Evolutionary conservation across 2,888 invertebrate genomes (phyloP).

Genomic region (Thecophora atra): DNA sequence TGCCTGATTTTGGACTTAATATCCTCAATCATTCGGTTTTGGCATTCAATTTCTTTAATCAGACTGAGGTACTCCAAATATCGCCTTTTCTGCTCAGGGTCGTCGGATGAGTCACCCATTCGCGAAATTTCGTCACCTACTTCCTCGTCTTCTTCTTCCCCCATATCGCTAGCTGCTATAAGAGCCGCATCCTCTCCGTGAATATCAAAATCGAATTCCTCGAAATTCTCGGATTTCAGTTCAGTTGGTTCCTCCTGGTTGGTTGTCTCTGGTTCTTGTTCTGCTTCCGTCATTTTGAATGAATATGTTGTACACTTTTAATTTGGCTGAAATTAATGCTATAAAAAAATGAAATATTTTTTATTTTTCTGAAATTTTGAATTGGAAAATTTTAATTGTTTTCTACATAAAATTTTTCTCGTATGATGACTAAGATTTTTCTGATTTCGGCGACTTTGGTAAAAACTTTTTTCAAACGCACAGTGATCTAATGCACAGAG

Average conservation of each 20-base stretch:
- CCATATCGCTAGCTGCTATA: conserved; percentile 29
- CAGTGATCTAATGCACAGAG: background rate
- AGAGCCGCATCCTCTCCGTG: conserved; percentile 31
- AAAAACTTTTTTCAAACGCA: background rate
- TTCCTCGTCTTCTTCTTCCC: conserved; percentile 36
- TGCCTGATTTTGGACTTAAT: conserved; percentile 57
- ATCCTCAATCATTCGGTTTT: conserved; percentile 58
- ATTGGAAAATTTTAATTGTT: conserved; percentile 14
- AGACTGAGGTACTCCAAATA: conserved; percentile 57
- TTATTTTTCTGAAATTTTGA: conserved; percentile 34
- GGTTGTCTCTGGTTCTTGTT: too few species aligned
- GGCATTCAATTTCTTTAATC: conserved; percentile 58
- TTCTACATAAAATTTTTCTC: conserved; percentile 3
- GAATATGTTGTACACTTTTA: conserved; percentile 32
- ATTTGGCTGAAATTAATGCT: conserved; percentile 37
- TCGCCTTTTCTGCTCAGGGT: conserved; percentile 56
- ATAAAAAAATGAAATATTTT: conserved; percentile 40
- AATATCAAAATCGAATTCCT: conserved; percentile 33
- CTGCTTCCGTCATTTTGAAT: conserved; percentile 19
- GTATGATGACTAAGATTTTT: too few species aligned
- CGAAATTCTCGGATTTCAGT: conserved; percentile 7
- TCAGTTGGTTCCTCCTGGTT: too few species aligned
- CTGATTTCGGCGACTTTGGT: conserved; percentile 13
- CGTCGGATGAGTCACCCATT: conserved; percentile 54
- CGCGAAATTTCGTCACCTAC: conserved; percentile 52